Percentiles rank a stretch among this genome's conserved stretches.
Evolutionary conservation across 2,888 invertebrate genomes (phyloP).

Genomic region (Parthenolecanium corni): DNA sequence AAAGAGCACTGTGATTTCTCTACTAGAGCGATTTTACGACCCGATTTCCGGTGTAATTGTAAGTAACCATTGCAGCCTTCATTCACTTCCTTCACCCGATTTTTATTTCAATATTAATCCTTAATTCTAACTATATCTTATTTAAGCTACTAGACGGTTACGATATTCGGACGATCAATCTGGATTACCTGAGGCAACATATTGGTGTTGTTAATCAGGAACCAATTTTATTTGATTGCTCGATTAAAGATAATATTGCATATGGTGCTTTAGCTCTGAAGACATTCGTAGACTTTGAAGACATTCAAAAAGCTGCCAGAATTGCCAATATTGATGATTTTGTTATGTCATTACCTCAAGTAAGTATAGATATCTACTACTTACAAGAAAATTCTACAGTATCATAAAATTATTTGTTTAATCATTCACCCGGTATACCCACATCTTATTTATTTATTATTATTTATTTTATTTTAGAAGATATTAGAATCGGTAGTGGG

Average conservation of each 20-base stretch:
- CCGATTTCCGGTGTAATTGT: constrained; percentile 53
- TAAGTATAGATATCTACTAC: too few relatives aligned
- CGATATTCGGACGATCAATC: constrained; percentile 55
- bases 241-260: constrained; percentile 35
- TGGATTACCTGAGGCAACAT: constrained; percentile 47
- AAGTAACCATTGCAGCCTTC: too few relatives aligned
- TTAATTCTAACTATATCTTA: too few relatives aligned
- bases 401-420: too few relatives aligned
- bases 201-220: constrained; percentile 32
- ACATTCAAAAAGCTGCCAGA: constrained; percentile 41
- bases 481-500: too few relatives aligned
- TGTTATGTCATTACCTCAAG: constrained; percentile 41
- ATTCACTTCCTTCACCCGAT: too few relatives aligned
- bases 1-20: constrained; percentile 63
- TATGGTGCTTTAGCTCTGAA: constrained; percentile 42
- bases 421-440: too few relatives aligned
- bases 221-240: constrained; percentile 30
- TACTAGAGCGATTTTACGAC: constrained; percentile 60
- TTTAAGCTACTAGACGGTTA: constrained; percentile 35
- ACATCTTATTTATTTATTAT: too few relatives aligned
- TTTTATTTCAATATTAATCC: too few relatives aligned
- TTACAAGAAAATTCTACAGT: too few relatives aligned
- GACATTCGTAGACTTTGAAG: too few relatives aligned
- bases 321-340: constrained; percentile 45
- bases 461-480: too few relatives aligned